Percentiles rank a stretch among this genome's conserved stretches.
phyloP scores from a whole-genome alignment of 2,797 vertebrate species.

The Acanthornis magna region DNA sequence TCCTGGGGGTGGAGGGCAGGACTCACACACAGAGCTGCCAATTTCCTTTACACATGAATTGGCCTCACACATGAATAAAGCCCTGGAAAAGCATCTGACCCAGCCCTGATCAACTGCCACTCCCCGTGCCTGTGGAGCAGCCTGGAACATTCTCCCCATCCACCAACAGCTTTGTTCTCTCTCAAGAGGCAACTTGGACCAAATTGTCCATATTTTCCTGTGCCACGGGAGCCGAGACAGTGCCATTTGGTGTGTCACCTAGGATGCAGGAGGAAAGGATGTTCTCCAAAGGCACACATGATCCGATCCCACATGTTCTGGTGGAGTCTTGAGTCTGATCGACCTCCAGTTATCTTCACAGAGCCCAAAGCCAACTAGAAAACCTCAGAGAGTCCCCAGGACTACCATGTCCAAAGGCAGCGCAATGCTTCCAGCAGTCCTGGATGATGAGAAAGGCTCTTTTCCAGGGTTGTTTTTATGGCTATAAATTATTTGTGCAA shows the following conservation, averaged over 20 bases:
- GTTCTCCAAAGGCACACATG: not conserved
- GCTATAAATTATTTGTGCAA: not conserved
- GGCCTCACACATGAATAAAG: not conserved
- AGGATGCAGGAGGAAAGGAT: not conserved
- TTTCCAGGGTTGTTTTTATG: not conserved
- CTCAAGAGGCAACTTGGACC: not conserved
- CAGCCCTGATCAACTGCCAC: not conserved
- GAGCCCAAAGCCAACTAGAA: not conserved
- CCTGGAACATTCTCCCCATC: not conserved
- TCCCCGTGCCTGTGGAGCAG: not conserved
- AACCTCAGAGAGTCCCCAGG: not conserved
- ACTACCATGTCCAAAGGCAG: not conserved
- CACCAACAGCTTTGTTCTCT: not conserved
- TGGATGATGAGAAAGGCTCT: not conserved
- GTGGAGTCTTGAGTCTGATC: accelerated
- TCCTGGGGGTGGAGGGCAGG: not conserved
- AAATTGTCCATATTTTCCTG: not conserved
- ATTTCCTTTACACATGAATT: not conserved
- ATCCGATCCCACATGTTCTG: accelerated
- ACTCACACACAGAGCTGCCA: not conserved
- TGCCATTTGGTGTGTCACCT: not conserved
- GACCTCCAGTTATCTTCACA: not conserved
- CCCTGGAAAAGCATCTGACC: not conserved
- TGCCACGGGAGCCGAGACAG: not conserved
- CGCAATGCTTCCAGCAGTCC: not conserved